These are phyloP conservation scores for Lamprologus tigripictilis DNA, from an alignment of 2,113 vertebrate species.

Conservation along the genomic window DNA sequence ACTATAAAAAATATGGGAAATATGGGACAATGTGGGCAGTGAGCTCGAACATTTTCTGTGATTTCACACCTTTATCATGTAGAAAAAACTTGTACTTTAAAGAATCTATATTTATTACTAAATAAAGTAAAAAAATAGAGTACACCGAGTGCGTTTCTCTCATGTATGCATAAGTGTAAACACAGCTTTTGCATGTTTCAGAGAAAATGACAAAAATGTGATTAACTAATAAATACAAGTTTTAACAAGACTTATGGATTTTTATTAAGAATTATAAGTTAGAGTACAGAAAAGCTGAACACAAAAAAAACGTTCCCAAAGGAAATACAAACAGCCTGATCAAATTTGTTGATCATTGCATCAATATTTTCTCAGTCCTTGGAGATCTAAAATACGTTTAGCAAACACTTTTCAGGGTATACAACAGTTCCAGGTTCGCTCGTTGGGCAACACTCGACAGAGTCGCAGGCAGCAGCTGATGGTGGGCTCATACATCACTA, in stretches of 20 bases:
- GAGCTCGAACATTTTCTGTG: rapidly evolving
- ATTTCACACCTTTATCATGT: background rate
- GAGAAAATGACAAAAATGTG: rapidly evolving
- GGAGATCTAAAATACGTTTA: background rate
- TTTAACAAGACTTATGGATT: background rate
- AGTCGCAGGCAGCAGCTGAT: conserved; percentile 82
- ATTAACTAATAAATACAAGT: background rate
- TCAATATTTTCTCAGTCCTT: background rate
- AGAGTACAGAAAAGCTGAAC: background rate
- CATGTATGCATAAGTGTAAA: background rate
- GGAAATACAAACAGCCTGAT: background rate
- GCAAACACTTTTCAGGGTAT: background rate
- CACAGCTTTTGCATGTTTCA: background rate
- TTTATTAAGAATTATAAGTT: background rate
- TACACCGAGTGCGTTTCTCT: background rate
- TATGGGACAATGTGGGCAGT: rapidly evolving
- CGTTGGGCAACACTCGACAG: conserved; percentile 78
- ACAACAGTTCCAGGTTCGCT: conserved; percentile 86
- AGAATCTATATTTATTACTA: background rate
- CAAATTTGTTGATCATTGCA: background rate
- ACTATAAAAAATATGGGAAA: background rate
- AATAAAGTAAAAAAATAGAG: background rate
- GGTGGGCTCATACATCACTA: conserved; percentile 80
- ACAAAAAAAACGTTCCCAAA: background rate
- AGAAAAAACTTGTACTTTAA: rapidly evolving